A percentile compares a stretch with the other conserved stretches of the same genome.
phyloP scores from a whole-genome alignment of 2,888 invertebrate genomes.

The Aphodius granarius region DNA sequence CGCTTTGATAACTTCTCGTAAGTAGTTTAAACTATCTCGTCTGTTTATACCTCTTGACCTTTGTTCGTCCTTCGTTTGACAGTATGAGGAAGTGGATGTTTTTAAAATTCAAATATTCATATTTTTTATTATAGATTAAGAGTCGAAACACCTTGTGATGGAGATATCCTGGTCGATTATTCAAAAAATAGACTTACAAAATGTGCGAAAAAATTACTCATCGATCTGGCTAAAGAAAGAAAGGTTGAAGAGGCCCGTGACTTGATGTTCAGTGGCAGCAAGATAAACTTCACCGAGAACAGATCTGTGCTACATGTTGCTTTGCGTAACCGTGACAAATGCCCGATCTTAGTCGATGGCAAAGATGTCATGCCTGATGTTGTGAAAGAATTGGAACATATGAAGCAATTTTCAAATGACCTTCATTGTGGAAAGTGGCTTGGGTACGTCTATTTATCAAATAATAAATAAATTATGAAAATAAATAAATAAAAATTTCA shows the following conservation, averaged over 20 bases:
- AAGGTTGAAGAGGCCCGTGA: conserved; percentile 84
- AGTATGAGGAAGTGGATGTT: neutral
- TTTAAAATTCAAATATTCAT: neutral
- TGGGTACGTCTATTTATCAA: conserved; percentile 53
- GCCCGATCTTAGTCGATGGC: conserved; percentile 79
- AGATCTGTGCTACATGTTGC: conserved; percentile 95
- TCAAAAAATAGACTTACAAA: conserved; percentile 93
- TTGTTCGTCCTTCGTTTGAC: conserved; percentile 12
- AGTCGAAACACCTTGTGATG: conserved; percentile 80
- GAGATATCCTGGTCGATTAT: conserved; percentile 91
- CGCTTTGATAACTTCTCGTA: conserved; percentile 92
- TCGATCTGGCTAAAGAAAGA: conserved; percentile 80
- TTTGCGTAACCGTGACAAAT: conserved; percentile 81
- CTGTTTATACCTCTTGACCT: conserved; percentile 31
- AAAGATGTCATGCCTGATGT: conserved; percentile 93
- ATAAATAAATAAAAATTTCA: conserved; percentile 12
- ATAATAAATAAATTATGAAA: neutral
- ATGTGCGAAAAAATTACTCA: conserved; percentile 71
- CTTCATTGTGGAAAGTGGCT: conserved; percentile 73
- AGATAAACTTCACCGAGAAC: conserved; percentile 97
- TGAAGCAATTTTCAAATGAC: conserved; percentile 88
- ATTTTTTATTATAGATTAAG: conserved; percentile 61
- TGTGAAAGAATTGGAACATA: conserved; percentile 87
- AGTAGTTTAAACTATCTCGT: conserved; percentile 28
- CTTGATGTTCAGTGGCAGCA: conserved; percentile 91